Conservation (phyloP, 2,888 invertebrate genomes). For the Agrochola litura region DNA sequence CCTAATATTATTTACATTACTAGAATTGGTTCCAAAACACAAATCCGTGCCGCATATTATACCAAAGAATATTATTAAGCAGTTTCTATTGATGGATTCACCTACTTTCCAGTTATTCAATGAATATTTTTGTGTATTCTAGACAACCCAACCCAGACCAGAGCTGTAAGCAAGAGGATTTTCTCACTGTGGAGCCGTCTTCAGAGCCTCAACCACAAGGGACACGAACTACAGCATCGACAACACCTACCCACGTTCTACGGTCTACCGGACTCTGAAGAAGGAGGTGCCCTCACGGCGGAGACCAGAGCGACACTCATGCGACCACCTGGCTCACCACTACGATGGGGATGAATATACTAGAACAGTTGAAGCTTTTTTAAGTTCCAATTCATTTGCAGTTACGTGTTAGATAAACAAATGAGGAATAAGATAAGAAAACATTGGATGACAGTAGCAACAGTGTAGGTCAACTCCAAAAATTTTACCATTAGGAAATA, state of each 20-base stretch:
- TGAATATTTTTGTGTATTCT: conserved; percentile 52
- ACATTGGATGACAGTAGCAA: conserved; percentile 33
- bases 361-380: conserved; percentile 52
- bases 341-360: conserved; percentile 84
- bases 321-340: conserved; percentile 87
- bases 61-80: background rate
- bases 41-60: background rate
- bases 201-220: conserved; percentile 84
- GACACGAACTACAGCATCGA: conserved; percentile 85
- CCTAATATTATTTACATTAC: background rate
- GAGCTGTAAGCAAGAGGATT: conserved; percentile 82
- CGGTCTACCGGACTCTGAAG: conserved; percentile 80
- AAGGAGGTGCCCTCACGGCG: conserved; percentile 80
- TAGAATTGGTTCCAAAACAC: background rate
- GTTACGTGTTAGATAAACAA: conserved; percentile 59
- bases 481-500: conserved; percentile 23
- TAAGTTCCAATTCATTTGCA: conserved; percentile 58
- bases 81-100: background rate
- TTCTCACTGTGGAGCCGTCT: conserved; percentile 87
- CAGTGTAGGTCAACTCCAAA: conserved; percentile 30
- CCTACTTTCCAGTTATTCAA: background rate
- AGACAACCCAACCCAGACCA: conserved; percentile 75
- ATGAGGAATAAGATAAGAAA: conserved; percentile 43
- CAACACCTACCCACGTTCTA: conserved; percentile 85
- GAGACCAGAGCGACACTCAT: conserved; percentile 84